Evolutionary conservation across 2,888 invertebrate species (phyloP).

Genomic region (Sicus ferrugineus): DNA sequence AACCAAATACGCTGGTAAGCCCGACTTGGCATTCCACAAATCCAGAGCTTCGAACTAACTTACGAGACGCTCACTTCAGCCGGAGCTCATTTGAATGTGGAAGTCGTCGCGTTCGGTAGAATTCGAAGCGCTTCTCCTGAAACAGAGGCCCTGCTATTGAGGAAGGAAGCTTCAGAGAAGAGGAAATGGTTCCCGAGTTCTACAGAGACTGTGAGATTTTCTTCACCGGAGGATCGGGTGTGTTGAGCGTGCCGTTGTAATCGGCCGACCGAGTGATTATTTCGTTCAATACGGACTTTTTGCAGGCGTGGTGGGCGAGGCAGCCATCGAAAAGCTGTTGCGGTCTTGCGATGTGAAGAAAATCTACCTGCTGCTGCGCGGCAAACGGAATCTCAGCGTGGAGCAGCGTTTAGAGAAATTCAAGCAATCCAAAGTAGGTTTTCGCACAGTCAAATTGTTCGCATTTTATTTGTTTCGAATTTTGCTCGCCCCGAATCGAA

Average conservation of each 20-base stretch:
- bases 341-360: slow-evolving; percentile 79
- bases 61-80: too few species aligned
- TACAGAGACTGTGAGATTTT: slow-evolving; percentile 76
- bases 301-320: slow-evolving; percentile 87
- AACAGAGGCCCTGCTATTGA: not conserved
- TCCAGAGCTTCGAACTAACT: too few species aligned
- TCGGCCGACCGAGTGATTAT: not conserved
- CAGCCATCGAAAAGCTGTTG: slow-evolving; percentile 85
- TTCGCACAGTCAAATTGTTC: not conserved
- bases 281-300: not conserved
- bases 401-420: slow-evolving; percentile 73
- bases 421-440: slow-evolving; percentile 56
- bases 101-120: not conserved
- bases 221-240: slow-evolving; percentile 81
- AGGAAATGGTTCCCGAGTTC: slow-evolving; percentile 65
- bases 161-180: not conserved
- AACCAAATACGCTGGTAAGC: too few species aligned
- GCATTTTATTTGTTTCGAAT: not conserved
- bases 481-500: slow-evolving; percentile 17
- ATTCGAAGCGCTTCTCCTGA: not conserved
- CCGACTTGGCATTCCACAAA: too few species aligned
- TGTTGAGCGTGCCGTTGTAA: slow-evolving; percentile 10
- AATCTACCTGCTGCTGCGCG: slow-evolving; percentile 80
- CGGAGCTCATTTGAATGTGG: not conserved
- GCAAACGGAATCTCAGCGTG: slow-evolving; percentile 72